A percentile compares a stretch with the other conserved stretches of the same genome.
Evolutionary conservation across 2,888 invertebrate genomes (phyloP).

Genomic region (Chymomyza caudatula): DNA sequence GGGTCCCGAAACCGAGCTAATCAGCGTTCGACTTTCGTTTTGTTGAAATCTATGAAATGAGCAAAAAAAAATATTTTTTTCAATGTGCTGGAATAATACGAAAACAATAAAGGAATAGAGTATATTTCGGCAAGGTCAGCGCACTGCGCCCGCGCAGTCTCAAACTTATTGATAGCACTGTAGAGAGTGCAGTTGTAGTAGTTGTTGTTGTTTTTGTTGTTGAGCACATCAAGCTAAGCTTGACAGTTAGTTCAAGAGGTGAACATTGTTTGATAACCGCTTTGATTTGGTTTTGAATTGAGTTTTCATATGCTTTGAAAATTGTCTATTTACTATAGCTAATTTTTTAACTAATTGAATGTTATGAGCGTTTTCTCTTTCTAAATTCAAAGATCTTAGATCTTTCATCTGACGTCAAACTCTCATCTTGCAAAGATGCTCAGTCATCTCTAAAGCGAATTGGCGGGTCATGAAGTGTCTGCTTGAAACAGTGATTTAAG

Average conservation of each 20-base stretch:
- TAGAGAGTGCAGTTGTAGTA: background rate
- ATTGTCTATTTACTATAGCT: background rate
- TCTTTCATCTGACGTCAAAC: no score
- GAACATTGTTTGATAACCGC: background rate
- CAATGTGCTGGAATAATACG: background rate
- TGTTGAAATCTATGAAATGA: background rate
- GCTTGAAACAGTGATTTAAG: no score
- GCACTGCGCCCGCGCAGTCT: background rate
- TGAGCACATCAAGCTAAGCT: background rate
- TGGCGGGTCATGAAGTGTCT: no score
- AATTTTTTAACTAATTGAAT: background rate
- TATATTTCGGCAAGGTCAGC: background rate
- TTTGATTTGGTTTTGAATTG: background rate
- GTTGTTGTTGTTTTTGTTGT: background rate
- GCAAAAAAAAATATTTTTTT: background rate
- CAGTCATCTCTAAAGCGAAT: no score
- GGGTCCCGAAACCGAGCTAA: background rate
- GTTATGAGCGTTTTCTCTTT: no score
- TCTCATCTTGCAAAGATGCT: no score
- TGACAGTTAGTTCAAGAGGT: conserved; percentile 2
- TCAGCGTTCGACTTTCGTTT: background rate
- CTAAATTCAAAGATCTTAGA: no score
- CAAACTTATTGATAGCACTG: background rate
- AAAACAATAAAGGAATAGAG: background rate
- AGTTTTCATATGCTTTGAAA: background rate